Evolutionary conservation across 2,888 invertebrate species (phyloP).

Genomic region (Prostheceraeus crozeri): DNA sequence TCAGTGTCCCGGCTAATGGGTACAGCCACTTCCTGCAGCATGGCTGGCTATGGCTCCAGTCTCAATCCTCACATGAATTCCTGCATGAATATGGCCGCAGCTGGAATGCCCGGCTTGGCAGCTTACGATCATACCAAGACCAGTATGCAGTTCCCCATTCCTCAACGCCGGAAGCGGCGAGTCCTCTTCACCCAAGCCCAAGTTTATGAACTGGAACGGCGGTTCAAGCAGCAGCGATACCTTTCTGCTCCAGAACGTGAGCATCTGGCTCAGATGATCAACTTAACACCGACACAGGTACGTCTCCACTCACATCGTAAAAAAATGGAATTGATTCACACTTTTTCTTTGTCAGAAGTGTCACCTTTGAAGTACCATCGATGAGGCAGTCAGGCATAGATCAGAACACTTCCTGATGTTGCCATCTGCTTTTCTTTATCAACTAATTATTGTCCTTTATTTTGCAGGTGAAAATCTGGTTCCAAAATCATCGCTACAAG

Average conservation of each 20-base stretch:
- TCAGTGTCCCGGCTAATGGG: conserved; percentile 33
- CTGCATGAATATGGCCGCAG: conserved; percentile 10
- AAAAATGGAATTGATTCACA: too few species aligned
- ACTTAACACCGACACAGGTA: conserved; percentile 91
- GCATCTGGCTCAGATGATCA: conserved; percentile 86
- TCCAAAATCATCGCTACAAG: conserved; percentile 39
- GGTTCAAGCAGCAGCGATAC: conserved; percentile 96
- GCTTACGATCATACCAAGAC: conserved; percentile 27
- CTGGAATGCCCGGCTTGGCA: too few species aligned
- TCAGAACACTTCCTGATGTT: neutral
- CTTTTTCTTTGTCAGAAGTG: too few species aligned
- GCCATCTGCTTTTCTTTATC: neutral
- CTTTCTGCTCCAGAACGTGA: conserved; percentile 92
- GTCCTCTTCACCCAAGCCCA: conserved; percentile 95
- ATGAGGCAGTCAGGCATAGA: too few species aligned
- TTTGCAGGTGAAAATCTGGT: conserved; percentile 37
- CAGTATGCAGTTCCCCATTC: conserved; percentile 27
- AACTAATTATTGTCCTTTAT: neutral
- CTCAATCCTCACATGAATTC: neutral
- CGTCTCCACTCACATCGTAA: too few species aligned
- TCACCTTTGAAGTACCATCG: too few species aligned
- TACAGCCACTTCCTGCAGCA: conserved; percentile 23
- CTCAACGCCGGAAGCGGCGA: conserved; percentile 78
- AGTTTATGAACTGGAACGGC: conserved; percentile 89
- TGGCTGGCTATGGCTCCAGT: conserved; percentile 20